Conservation (phyloP, 2,113 vertebrate species). For the Vireo altiloquus region DNA sequence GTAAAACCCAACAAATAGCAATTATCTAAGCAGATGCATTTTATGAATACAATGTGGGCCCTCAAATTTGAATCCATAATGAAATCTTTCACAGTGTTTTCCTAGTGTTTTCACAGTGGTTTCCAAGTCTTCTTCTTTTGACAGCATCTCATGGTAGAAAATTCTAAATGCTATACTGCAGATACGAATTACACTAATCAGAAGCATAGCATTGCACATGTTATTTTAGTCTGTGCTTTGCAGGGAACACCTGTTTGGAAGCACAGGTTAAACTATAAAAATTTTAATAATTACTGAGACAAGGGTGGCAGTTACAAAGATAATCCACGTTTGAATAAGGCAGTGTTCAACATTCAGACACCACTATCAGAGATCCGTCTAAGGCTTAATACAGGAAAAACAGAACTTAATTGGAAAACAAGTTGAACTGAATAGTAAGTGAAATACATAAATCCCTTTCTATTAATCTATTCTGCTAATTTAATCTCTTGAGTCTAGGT, state of each 20-base stretch:
- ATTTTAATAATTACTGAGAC: not conserved
- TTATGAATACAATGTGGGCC: not conserved
- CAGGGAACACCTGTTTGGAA: not conserved
- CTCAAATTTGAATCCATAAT: not conserved
- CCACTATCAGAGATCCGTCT: not conserved
- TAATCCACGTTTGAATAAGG: not conserved
- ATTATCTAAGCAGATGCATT: constrained; percentile 11
- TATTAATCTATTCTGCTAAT: not conserved
- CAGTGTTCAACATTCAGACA: not conserved
- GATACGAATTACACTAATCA: not conserved
- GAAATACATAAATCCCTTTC: not conserved
- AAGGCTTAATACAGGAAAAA: not conserved
- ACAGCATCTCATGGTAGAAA: not conserved
- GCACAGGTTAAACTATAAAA: not conserved
- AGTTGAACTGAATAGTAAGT: not conserved
- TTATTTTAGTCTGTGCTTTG: not conserved
- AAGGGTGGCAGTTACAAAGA: not conserved
- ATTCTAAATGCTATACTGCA: not conserved
- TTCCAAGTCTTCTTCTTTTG: not conserved
- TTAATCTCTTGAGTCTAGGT: not conserved
- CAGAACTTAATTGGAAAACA: not conserved
- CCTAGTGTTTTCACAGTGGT: not conserved
- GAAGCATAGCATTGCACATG: not conserved
- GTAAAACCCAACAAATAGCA: not conserved
- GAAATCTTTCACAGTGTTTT: not conserved